A percentile compares a stretch with the other conserved stretches of the same genome.
phyloP scores from a whole-genome alignment of 2,888 invertebrate species.

The Aphodius granarius region DNA sequence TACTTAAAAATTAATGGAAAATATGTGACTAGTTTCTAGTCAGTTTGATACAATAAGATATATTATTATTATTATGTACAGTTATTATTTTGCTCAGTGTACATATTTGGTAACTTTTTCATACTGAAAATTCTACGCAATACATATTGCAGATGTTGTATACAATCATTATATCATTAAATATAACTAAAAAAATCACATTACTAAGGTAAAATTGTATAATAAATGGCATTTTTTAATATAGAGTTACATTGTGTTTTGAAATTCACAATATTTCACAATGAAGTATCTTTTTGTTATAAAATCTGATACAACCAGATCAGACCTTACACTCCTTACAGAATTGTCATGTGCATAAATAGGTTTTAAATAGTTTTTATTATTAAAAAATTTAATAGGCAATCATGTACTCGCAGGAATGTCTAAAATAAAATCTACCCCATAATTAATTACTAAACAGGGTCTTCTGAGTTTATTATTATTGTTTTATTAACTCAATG shows the following conservation, averaged over 20 bases:
- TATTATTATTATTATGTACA: slow-evolving; percentile 47
- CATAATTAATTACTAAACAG: neutral
- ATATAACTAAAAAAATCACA: slow-evolving; percentile 47
- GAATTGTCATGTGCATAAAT: slow-evolving; percentile 18
- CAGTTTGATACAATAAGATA: slow-evolving; percentile 41
- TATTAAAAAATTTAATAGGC: neutral
- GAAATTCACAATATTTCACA: neutral
- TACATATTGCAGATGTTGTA: slow-evolving; percentile 25
- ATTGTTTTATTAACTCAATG: slow-evolving; percentile 4
- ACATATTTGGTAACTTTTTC: slow-evolving; percentile 56
- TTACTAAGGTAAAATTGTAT: slow-evolving; percentile 45
- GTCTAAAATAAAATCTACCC: neutral
- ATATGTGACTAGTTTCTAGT: slow-evolving; percentile 53
- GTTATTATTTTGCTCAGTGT: slow-evolving; percentile 46
- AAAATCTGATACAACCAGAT: too few species aligned
- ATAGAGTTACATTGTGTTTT: neutral
- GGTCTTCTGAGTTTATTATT: slow-evolving; percentile 14
- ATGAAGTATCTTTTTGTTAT: neutral
- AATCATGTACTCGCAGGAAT: slow-evolving; percentile 6
- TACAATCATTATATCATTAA: slow-evolving; percentile 19
- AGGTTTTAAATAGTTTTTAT: neutral
- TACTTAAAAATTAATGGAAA: slow-evolving; percentile 45
- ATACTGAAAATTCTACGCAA: slow-evolving; percentile 46
- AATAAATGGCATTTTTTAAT: slow-evolving; percentile 45
- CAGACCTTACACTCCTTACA: neutral